Evolutionary conservation across 35 echinoderm and acorn worm species (phyloP), one percentile per base, ranked within the genome.

Genomic region (Ophiothrix spiculata): DNA sequence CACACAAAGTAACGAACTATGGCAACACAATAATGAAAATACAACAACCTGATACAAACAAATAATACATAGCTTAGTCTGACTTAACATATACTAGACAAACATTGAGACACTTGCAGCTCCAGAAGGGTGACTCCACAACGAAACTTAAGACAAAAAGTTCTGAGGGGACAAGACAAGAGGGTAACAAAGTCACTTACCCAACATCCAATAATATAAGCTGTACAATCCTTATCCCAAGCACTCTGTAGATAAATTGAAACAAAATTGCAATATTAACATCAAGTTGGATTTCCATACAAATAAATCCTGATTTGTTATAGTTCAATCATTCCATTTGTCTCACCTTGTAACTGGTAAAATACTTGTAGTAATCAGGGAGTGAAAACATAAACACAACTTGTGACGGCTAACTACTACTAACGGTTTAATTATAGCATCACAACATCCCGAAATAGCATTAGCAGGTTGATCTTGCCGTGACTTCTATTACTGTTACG

Each of bases 301-400:
- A 54, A 54, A 54, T 54, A 54, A 8, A 8, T 11, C 45, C 45
- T 54, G 45, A 21, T 54, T 54, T 54, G 21, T 8, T 11, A 54
- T 54, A 21, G 21, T 21, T 54, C 45, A 8, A 54, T 54, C 8
- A 54, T 54, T 21, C 45, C 45, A 54, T n/a, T n/a, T 21, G 21
- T 54, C 45, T 11, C 45, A 8, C 45, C 21, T 8, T 11, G 45
- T 21, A 54, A 54, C 45, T 25, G 17, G 60, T 15, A 69, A 25
- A 69, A 28, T 69, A 54, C 45, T 54, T 8, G 60, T 69, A 49
- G 6, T 12, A 69, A n/a, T 15, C 60, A 25, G 6, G 3, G 60
- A 69, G 60, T 69, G 60, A 69, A 69, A 69, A 69, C 60, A 69
- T 69, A 69, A 69, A 69, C 60, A 69, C 60, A n/a, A 28, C 60